Conservation (phyloP, 2,113 vertebrate genomes). For the Megaptera novaeangliae region DNA sequence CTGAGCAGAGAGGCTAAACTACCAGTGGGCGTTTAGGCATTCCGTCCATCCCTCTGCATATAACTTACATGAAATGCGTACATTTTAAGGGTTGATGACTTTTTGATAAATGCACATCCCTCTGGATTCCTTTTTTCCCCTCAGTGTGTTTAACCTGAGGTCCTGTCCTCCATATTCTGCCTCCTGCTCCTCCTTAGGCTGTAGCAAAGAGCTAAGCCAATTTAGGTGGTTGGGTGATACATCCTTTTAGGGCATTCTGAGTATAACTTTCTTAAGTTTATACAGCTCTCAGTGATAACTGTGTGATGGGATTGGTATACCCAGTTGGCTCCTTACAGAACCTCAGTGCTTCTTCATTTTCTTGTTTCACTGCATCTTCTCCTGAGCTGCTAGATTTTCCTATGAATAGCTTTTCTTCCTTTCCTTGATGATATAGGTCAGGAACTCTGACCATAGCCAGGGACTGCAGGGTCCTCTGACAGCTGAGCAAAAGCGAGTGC, state of each 20-base stretch:
- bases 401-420: background rate
- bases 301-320: background rate
- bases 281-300: background rate
- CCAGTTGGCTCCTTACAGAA: background rate
- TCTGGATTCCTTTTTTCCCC: background rate
- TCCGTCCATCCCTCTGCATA: background rate
- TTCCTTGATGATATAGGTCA: conserved; percentile 63
- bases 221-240: background rate
- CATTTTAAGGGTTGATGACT: background rate
- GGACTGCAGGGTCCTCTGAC: conserved; percentile 11
- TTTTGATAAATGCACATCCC: background rate
- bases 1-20: background rate
- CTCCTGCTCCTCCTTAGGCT: background rate
- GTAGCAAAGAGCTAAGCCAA: background rate
- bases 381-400: background rate
- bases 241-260: background rate
- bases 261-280: background rate
- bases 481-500: conserved; percentile 21
- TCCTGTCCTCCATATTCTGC: background rate
- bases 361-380: background rate
- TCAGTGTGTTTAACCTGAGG: background rate
- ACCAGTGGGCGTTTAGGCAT: background rate
- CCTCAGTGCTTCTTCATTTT: background rate
- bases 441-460: conserved; percentile 39
- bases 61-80: background rate